These are phyloP conservation scores for Augochlorella aurata DNA, from an alignment of 2,888 invertebrate genomes.

Conservation along the genomic window DNA sequence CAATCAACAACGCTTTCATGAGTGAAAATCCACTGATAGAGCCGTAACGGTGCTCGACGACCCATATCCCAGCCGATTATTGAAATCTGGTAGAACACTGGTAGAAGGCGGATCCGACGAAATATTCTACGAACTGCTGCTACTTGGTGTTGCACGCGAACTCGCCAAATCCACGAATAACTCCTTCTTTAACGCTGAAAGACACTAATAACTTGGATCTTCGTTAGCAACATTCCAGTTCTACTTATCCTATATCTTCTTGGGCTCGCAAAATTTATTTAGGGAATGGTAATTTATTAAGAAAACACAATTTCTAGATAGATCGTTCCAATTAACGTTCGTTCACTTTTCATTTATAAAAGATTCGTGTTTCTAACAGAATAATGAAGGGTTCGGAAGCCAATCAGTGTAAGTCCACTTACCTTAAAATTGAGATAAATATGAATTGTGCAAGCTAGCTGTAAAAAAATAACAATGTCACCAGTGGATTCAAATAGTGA, in stretches of 20 bases:
- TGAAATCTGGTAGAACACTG: constrained; percentile 8
- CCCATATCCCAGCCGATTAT: constrained; percentile 1
- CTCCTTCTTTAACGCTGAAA: not conserved
- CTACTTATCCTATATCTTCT: not conserved
- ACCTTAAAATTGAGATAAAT: no score
- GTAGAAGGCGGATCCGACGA: not conserved
- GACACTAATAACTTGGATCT: not conserved
- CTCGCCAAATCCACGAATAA: not conserved
- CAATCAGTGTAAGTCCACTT: no score
- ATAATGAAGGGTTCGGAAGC: no score
- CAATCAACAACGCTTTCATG: constrained; percentile 39
- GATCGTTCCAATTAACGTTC: no score
- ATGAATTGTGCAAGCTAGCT: no score
- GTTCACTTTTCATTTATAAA: no score
- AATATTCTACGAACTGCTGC: not conserved
- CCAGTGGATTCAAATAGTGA: no score
- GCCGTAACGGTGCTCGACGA: constrained; percentile 23
- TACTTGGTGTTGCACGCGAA: constrained; percentile 1
- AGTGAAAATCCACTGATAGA: constrained; percentile 43
- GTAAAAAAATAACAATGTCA: no score
- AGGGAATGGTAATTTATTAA: no score
- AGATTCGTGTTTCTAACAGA: no score
- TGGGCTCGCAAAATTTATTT: not conserved
- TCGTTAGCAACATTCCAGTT: no score
- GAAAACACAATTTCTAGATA: no score